phyloP scores from a whole-genome alignment of 2,888 invertebrate species.

The Subacronicta megacephala region DNA sequence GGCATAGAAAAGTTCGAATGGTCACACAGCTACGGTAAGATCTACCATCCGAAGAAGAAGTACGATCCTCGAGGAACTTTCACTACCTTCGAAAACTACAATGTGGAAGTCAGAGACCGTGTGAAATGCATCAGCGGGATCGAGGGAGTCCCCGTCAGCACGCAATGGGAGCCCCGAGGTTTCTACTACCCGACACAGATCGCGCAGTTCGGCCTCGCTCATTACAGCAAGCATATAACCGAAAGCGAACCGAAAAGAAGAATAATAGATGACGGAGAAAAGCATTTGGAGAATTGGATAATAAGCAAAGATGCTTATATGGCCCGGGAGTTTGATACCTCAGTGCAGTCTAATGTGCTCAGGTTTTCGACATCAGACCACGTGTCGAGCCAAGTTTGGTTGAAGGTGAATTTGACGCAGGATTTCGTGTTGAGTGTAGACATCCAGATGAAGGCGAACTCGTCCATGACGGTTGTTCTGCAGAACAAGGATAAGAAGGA shows the following conservation, averaged over 20 bases:
- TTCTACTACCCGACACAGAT: conserved; percentile 99
- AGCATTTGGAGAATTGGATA: conserved; percentile 92
- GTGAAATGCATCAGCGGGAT: conserved; percentile 98
- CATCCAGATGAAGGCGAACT: conserved; percentile 93
- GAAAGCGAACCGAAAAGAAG: conserved; percentile 94
- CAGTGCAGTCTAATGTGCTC: conserved; percentile 90
- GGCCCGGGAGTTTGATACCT: conserved; percentile 90
- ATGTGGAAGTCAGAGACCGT: conserved; percentile 98
- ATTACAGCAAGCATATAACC: conserved; percentile 98
- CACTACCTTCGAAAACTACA: conserved; percentile 99
- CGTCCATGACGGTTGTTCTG: conserved; percentile 94
- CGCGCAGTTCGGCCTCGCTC: conserved; percentile 98
- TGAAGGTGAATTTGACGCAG: conserved; percentile 86
- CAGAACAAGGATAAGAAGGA: conserved; percentile 94
- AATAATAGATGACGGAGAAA: conserved; percentile 93
- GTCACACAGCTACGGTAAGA: conserved; percentile 98
- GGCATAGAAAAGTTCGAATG: conserved; percentile 96
- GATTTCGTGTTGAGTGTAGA: conserved; percentile 94
- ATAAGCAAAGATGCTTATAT: conserved; percentile 92
- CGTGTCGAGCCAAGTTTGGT: conserved; percentile 91
- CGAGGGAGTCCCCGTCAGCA: conserved; percentile 98
- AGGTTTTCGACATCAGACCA: conserved; percentile 93
- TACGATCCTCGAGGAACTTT: conserved; percentile 97
- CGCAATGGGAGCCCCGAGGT: conserved; percentile 98
- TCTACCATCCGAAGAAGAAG: conserved; percentile 96